Conservation (phyloP, 2,113 vertebrate species). For the Corythaeola cristata region DNA sequence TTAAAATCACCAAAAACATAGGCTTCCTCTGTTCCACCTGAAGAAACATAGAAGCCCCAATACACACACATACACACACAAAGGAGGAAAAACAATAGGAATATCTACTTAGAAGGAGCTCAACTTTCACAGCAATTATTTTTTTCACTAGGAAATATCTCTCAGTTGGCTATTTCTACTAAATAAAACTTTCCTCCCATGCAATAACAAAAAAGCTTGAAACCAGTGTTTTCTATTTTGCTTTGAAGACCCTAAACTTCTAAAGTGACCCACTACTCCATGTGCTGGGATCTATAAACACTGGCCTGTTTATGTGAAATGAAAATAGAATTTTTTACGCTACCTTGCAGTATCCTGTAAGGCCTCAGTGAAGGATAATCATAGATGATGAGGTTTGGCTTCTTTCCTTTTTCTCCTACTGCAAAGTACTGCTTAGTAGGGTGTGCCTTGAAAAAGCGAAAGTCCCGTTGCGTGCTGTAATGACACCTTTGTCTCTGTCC, state of each 20-base stretch:
- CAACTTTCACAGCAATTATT: neutral
- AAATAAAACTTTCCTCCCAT: neutral
- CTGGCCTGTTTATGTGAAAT: neutral
- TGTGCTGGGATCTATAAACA: neutral
- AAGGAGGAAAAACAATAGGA: neutral
- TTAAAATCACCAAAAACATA: slow-evolving; percentile 89
- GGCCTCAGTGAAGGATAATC: slow-evolving; percentile 84
- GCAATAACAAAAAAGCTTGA: neutral
- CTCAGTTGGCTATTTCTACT: neutral
- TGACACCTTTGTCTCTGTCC: neutral
- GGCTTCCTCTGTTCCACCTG: slow-evolving; percentile 84
- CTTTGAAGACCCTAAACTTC: neutral
- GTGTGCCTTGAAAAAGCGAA: slow-evolving; percentile 79
- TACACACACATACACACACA: neutral
- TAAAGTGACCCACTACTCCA: neutral
- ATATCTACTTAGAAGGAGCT: neutral
- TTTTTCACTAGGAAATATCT: neutral
- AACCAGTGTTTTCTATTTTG: neutral
- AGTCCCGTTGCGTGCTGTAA: slow-evolving; percentile 22
- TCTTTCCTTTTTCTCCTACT: slow-evolving; percentile 88
- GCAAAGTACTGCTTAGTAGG: slow-evolving; percentile 82
- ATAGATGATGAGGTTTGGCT: slow-evolving; percentile 88
- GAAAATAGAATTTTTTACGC: neutral
- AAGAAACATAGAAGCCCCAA: neutral
- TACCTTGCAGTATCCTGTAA: slow-evolving; percentile 87